A percentile compares a stretch with the other conserved stretches of the same genome.
These are phyloP conservation scores for Psophia crepitans DNA, from an alignment of 2,113 vertebrate species.

Conservation along the genomic window DNA sequence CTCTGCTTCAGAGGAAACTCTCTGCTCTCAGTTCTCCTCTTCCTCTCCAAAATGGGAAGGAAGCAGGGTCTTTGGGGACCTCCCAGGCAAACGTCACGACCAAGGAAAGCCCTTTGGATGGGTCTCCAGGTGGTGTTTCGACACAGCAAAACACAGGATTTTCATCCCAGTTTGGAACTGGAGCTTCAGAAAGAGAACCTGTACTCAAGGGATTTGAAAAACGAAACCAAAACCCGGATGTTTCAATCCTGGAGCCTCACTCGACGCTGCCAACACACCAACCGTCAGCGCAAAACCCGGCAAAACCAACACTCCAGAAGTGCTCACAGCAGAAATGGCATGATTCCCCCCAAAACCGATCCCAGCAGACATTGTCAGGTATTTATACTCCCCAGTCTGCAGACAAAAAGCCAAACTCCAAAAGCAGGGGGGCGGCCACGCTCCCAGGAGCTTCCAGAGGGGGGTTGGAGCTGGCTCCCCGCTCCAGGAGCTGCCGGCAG, in stretches of 20 bases:
- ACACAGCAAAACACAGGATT: neutral
- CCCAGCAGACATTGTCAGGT: neutral
- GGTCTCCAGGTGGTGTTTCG: neutral
- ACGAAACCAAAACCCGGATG: fast-evolving
- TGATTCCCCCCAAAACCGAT: fast-evolving
- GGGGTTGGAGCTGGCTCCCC: neutral
- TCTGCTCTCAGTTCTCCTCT: neutral
- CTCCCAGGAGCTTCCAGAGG: neutral
- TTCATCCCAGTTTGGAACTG: neutral
- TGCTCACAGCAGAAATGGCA: fast-evolving
- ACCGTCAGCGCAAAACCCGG: neutral
- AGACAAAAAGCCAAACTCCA: neutral
- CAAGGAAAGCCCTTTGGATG: neutral
- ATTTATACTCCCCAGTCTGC: too few relatives aligned
- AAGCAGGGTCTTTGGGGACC: neutral
- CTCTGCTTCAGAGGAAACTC: neutral
- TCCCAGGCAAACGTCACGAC: fast-evolving
- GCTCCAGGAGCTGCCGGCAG: neutral
- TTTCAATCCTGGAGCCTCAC: neutral
- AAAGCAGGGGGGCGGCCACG: fast-evolving
- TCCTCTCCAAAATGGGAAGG: neutral
- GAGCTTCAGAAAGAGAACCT: neutral
- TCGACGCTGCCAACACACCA: neutral
- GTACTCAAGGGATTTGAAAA: neutral
- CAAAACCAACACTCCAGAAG: neutral